Evolutionary conservation across 35 echinoderm and acorn worm species (phyloP), one percentile per base, ranked within the genome.

Genomic region (Apostichopus parvimensis): DNA sequence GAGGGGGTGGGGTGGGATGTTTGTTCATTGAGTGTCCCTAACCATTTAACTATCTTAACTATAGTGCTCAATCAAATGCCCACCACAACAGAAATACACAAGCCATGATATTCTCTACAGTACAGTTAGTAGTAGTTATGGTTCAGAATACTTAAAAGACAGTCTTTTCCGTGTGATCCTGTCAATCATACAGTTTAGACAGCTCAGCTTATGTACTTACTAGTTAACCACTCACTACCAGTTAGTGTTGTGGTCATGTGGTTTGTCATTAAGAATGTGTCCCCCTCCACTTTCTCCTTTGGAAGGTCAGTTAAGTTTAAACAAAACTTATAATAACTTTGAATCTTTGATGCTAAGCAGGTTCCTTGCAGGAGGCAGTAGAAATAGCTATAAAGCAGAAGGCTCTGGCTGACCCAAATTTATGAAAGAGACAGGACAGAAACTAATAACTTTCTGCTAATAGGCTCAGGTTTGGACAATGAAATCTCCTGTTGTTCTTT

Each of bases 281-380:
- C 34, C 34, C 34, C 34, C 34, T 45, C 34, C 34, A 45, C 34
- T 45, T 45, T 45, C 34, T 45, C 34, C 34, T 45, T 78, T 6
- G 4, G 52, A 6, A 78, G 77, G 52, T 23, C 20, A 23, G 77
- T 5, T 78, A 9, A 78, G 2, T 26, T 78, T 25, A 12, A 8
- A 6, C 7, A 34, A 78, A 34, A 23, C 21, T 25, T 23, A 78
- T 6, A 77, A 15, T 15, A 77, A 24, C 23, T 12, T 23, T 7
- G 34, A 45, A 45, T 84, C 5, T 58, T 59, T 84, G 71, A 75
- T 75, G n/a, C 71, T 75, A 18, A 18, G 71, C 71, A 75, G 71
- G 71, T 75, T 75, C 71, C 15, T 20, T 14, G 71, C 71, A 75
- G 71, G 71, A 75, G 71, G 56, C 81, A 82, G 52, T 84, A 20